Base-by-base conservation (phyloP, 1,140 invertebrate species). In the Caerostris extrusa region DNA sequence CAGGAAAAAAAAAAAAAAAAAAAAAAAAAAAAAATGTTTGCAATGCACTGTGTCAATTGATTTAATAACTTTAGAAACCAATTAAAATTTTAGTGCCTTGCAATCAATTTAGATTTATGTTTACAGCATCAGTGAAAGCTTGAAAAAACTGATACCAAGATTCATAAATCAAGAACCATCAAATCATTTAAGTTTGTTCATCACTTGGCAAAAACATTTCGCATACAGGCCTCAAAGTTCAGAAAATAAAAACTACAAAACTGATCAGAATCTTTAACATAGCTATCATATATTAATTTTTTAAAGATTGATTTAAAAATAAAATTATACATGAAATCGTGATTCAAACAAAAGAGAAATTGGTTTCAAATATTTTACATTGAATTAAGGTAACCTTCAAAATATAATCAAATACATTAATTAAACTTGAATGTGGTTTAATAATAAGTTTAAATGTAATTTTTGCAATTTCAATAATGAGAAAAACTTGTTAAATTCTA, bases 31-130 rank as follows among this genome's bases (percentile, higher is more conserved):
- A 34, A 34, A 34, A 60, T 93, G 83, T 93, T 3, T 89, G 86
- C 64, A 88, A 93, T n/a, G 19, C 61, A 58, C 56, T 34, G 34
- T 53, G 2, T 7, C 57, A 61, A 90, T 90, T 56, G 56, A 67
- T 34, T 12, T n/a, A 71, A 55, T 56, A 55, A 90, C 88, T 71
- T 19, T n/a, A 58, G 57, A 34, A 77, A 85, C 83, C 19, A 85
- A 85, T 60, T 60, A 10, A 50, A 50, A 7, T 34, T n/a, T 19
- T 12, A 3, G 3, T 19, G 55, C 34, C 71, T 85, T 85, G 55
- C 87, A 94, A n/a, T 57, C 85, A 50, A 83, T 93, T 12, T 93
- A 93, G 92, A 89, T 90, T 93, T 94, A 91, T 34, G 90, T 93
- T 94, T 94, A 94, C 94, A 93, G 69, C 81, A 85, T 58, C 64